Evolutionary conservation across 1,140 invertebrate species (phyloP), one percentile per base, ranked within the genome.

Genomic region (Cotesia typhae): DNA sequence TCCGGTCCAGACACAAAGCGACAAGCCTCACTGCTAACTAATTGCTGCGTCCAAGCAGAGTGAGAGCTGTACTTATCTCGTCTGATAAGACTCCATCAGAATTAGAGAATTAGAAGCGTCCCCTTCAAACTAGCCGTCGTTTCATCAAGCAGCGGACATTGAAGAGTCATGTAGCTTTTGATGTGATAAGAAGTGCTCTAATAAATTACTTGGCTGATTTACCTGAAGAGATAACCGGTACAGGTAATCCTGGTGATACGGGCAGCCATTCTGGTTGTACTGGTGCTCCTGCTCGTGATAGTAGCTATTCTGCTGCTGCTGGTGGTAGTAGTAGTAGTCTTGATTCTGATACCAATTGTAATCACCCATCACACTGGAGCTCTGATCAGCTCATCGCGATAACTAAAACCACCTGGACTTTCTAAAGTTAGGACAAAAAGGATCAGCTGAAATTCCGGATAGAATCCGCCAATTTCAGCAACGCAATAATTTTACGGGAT

Each of bases 141-240:
- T 28, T 28, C 28, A 28, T 28, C 28, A 28, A 28, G 2, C 28
- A 28, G 28, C 28, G 2, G 28, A 28, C 28, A 28, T 28, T 28
- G 28, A 64, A 75, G 75, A 79, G 20, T 28, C 20, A 59, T 63
- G 9, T 37, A n/a, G 17, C 9, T 20, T 35, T 20, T 60, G 14
- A 60, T 20, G 12, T 4, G 12, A 38, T 38, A 65, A 65, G n/a
- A 38, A 65, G 41, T 41, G 10, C 3, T 37, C 14, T 65, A 41
- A 37, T 65, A 14, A 36, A 36, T 67, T 14, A 57, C 20, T 68
- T 37, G 4, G n/a, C 10, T 35, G 17, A 41, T 73, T 78, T 86
- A 87, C 84, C 84, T 87, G 85, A 20, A 86, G 77, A 17, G 85
- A 86, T 75, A 87, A 83, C 77, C 85, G 82, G 80, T 87, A 87